phyloP scores from a whole-genome alignment of 92 coral and sea anemone genomes.

The Heteractis magnifica region DNA sequence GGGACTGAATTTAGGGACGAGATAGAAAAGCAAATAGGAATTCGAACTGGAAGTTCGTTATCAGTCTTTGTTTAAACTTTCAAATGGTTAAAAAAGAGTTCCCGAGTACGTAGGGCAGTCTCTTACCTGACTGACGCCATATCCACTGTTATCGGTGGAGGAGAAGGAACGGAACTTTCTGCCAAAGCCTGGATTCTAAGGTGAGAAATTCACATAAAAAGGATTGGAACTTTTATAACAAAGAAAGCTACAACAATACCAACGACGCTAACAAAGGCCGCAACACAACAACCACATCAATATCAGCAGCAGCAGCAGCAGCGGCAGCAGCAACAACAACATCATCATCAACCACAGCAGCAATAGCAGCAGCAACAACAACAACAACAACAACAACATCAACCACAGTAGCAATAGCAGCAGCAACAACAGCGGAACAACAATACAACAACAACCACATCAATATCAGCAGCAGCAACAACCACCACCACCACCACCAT shows the following conservation, averaged over 20 bases:
- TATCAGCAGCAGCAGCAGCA: not conserved
- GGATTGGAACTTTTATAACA: not conserved
- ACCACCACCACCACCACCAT: no score
- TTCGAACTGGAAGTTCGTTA: no score
- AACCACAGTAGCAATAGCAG: not conserved
- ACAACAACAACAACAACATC: not conserved
- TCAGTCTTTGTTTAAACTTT: not conserved
- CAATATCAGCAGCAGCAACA: not conserved
- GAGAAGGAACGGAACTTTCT: slow-evolving; percentile 97
- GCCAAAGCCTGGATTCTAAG: slow-evolving; percentile 91
- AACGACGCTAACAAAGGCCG: not conserved
- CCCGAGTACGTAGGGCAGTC: not conserved
- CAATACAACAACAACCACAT: not conserved
- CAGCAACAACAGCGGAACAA: not conserved
- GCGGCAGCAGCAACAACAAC: not conserved
- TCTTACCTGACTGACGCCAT: slow-evolving; percentile 54
- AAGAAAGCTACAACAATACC: not conserved
- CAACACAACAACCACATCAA: not conserved
- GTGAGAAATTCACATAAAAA: not conserved
- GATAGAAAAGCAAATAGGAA: not conserved
- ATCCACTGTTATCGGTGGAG: slow-evolving; percentile 73
- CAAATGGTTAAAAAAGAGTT: not conserved
- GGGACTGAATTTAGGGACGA: not conserved
- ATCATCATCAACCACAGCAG: not conserved
- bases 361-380: not conserved